Conservation (phyloP, 2,113 vertebrate genomes). For the Tichodroma muraria region DNA sequence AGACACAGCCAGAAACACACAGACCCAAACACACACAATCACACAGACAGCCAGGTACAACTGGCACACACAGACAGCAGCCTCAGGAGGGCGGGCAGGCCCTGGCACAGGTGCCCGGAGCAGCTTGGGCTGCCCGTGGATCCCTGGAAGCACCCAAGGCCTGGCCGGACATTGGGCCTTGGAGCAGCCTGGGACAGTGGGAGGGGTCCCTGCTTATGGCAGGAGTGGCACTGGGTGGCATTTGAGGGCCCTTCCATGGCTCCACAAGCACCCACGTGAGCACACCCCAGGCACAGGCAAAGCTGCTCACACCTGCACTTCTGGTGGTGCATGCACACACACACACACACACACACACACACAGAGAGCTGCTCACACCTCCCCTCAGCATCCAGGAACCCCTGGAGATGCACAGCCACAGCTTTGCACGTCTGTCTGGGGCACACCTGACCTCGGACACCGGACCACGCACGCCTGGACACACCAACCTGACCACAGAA, state of each 20-base stretch:
- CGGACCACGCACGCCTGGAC: fast-evolving
- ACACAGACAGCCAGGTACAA: too few relatives aligned
- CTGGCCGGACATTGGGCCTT: too few relatives aligned
- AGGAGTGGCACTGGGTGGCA: not conserved
- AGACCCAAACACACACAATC: not conserved
- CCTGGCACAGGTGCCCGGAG: too few relatives aligned
- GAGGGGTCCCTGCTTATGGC: not conserved
- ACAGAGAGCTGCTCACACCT: not conserved
- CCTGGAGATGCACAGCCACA: not conserved
- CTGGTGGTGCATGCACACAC: not conserved
- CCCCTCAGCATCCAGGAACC: fast-evolving
- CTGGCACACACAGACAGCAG: not conserved
- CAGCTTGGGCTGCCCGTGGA: too few relatives aligned
- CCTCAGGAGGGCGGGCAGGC: not conserved
- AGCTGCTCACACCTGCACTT: fast-evolving
- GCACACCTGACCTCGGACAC: not conserved
- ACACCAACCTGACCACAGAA: fast-evolving
- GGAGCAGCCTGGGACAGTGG: too few relatives aligned
- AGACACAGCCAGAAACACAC: too few relatives aligned
- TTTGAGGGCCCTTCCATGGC: not conserved
- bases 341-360: too few relatives aligned
- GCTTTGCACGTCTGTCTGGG: not conserved
- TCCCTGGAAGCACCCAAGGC: too few relatives aligned
- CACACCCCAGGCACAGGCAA: too few relatives aligned
- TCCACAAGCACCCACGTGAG: fast-evolving